Evolutionary conservation across 1,140 invertebrate genomes (phyloP).

Genomic region (Anoplophora glabripennis): DNA sequence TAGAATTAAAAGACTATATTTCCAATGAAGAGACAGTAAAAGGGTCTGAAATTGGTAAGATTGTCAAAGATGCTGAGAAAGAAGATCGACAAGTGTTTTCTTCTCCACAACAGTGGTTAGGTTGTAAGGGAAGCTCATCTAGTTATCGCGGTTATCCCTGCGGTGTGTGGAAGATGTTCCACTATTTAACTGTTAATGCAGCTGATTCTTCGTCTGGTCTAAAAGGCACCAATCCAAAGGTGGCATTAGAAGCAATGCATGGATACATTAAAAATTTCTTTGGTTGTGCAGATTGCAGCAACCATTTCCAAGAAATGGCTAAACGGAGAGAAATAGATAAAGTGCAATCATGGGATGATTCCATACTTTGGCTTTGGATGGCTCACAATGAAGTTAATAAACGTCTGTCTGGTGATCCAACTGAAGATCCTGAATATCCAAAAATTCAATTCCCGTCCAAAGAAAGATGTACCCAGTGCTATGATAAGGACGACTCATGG

Average conservation of each 20-base stretch:
- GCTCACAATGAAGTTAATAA: conserved; percentile 93
- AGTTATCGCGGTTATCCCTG: conserved; percentile 89
- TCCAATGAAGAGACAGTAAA: conserved; percentile 51
- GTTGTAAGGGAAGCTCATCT: conserved; percentile 75
- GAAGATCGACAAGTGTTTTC: conserved; percentile 56
- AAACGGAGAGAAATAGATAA: conserved; percentile 62
- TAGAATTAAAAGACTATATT: conserved; percentile 51
- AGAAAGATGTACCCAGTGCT: conserved; percentile 69
- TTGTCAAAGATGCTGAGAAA: conserved; percentile 55
- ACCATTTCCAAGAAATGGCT: conserved; percentile 86
- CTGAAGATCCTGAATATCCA: conserved; percentile 86
- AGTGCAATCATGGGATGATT: conserved; percentile 67
- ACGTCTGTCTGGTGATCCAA: conserved; percentile 77
- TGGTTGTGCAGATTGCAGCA: conserved; percentile 85
- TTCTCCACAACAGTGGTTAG: conserved; percentile 67
- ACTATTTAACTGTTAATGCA: conserved; percentile 84
- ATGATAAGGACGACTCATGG: conserved; percentile 61
- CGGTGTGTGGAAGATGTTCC: conserved; percentile 93
- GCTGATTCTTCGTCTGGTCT: conserved; percentile 50
- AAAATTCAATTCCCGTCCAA: conserved; percentile 88
- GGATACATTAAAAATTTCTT: conserved; percentile 92
- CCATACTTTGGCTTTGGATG: conserved; percentile 91
- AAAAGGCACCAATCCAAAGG: conserved; percentile 54
- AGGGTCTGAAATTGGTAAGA: conserved; percentile 57
- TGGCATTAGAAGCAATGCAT: conserved; percentile 78